These are phyloP conservation scores for Ceratosolen fusciceps DNA, from an alignment of 1,140 invertebrate species.

Conservation along the genomic window DNA sequence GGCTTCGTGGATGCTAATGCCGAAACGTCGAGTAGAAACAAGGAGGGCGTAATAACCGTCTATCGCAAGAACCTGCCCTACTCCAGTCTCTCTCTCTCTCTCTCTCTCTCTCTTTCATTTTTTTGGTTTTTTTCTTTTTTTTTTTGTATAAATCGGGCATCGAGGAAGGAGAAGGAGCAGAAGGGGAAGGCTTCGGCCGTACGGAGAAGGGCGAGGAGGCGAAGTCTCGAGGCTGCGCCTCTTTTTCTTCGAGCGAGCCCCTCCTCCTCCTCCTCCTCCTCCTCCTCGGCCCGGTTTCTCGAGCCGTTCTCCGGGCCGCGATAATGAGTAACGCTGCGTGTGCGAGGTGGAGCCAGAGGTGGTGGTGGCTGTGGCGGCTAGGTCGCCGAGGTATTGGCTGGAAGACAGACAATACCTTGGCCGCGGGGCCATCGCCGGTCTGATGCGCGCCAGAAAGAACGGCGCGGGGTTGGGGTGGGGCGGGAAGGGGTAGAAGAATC, in stretches of 20 bases:
- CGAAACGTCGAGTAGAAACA: background rate
- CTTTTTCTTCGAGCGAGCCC: slow-evolving; percentile 26
- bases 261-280: slow-evolving; percentile 14
- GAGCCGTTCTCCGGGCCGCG: slow-evolving; percentile 23
- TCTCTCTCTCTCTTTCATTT: background rate
- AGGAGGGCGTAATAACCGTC: background rate
- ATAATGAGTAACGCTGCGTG: slow-evolving; percentile 62
- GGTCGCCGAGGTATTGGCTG: slow-evolving; percentile 64
- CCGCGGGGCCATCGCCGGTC: slow-evolving; percentile 59
- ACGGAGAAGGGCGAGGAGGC: no score
- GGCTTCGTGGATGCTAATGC: no score
- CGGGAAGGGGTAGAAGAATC: background rate
- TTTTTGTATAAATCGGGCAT: background rate
- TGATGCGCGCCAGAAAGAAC: slow-evolving; percentile 12
- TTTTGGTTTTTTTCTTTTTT: background rate
- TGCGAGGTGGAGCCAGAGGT: background rate
- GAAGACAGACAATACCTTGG: slow-evolving; percentile 67
- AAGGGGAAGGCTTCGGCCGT: slow-evolving; percentile 20
- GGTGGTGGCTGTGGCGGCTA: background rate
- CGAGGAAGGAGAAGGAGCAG: background rate
- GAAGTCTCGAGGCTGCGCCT: slow-evolving; percentile 10
- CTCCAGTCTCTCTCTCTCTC: background rate
- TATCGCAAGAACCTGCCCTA: background rate
- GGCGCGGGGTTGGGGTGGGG: no score
- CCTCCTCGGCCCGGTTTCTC: slow-evolving; percentile 18